These are phyloP conservation scores for Tupaia tana DNA, from an alignment of 2,113 vertebrate species.

Conservation along the genomic window DNA sequence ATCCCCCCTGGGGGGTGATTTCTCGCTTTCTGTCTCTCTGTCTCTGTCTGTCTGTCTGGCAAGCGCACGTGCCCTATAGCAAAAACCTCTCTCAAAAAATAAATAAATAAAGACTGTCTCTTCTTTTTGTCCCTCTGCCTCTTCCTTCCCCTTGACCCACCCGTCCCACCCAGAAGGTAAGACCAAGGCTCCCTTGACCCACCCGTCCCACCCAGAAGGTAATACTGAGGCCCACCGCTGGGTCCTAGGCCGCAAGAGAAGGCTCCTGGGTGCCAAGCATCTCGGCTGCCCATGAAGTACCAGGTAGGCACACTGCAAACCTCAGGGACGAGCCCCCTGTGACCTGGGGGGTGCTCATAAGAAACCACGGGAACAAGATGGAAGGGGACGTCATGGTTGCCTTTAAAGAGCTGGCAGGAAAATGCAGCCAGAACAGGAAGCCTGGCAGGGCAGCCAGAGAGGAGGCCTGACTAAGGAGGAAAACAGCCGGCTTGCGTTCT, in stretches of 20 bases:
- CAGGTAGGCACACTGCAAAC: rapidly evolving
- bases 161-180: too few relatives aligned
- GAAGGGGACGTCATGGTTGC: rapidly evolving
- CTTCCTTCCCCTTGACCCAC: background rate
- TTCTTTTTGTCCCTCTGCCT: background rate
- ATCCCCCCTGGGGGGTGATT: too few relatives aligned
- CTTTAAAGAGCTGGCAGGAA: background rate
- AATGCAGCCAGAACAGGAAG: background rate
- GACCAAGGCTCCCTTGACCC: too few relatives aligned
- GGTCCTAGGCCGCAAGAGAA: background rate
- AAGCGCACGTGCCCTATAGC: too few relatives aligned
- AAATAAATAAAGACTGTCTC: too few relatives aligned
- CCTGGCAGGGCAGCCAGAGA: background rate
- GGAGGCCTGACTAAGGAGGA: background rate
- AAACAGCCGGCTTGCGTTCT: background rate
- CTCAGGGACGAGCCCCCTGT: rapidly evolving
- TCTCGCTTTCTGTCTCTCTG: too few relatives aligned
- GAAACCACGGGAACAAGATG: background rate
- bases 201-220: background rate
- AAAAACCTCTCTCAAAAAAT: too few relatives aligned
- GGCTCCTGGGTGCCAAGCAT: rapidly evolving
- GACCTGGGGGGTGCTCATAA: rapidly evolving
- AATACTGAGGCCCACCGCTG: rapidly evolving
- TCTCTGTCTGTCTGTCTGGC: too few relatives aligned
- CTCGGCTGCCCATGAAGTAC: background rate